These are phyloP conservation scores for Brienomyrus longianalis DNA, from an alignment of 2,113 vertebrate genomes.

Conservation along the genomic window DNA sequence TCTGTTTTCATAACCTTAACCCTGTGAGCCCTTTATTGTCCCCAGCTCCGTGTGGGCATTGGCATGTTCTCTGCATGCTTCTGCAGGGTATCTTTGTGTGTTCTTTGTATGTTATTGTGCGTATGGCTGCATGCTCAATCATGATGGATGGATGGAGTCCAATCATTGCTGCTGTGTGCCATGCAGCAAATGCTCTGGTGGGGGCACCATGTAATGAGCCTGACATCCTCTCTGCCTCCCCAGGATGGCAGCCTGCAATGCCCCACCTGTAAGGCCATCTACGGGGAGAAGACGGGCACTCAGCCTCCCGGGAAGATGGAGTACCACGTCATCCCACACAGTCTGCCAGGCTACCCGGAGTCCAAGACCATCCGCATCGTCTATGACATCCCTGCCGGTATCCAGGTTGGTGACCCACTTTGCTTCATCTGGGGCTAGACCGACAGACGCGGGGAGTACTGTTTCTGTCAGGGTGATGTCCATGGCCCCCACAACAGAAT, in stretches of 20 bases:
- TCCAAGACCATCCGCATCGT: constrained; percentile 89
- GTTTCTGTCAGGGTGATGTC: background rate
- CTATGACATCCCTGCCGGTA: constrained; percentile 89
- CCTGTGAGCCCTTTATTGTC: background rate
- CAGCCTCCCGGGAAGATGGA: constrained; percentile 98
- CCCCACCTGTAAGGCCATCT: constrained; percentile 94
- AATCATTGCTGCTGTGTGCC: background rate
- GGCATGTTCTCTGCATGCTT: background rate
- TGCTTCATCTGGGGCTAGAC: background rate
- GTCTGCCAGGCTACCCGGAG: constrained; percentile 77
- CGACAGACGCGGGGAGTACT: background rate
- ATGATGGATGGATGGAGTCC: background rate
- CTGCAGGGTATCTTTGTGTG: background rate
- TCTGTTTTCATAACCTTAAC: background rate
- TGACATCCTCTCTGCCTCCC: background rate
- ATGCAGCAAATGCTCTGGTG: background rate
- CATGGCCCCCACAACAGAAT: background rate
- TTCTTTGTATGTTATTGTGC: background rate
- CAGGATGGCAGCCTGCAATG: constrained; percentile 95
- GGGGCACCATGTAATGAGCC: background rate
- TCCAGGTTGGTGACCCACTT: constrained; percentile 69
- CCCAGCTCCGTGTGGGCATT: background rate
- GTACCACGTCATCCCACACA: constrained; percentile 91
- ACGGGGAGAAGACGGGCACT: constrained; percentile 90
- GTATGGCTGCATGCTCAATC: background rate